phyloP scores from a whole-genome alignment of 2,113 vertebrate genomes.

The Ramphastos sulfuratus region DNA sequence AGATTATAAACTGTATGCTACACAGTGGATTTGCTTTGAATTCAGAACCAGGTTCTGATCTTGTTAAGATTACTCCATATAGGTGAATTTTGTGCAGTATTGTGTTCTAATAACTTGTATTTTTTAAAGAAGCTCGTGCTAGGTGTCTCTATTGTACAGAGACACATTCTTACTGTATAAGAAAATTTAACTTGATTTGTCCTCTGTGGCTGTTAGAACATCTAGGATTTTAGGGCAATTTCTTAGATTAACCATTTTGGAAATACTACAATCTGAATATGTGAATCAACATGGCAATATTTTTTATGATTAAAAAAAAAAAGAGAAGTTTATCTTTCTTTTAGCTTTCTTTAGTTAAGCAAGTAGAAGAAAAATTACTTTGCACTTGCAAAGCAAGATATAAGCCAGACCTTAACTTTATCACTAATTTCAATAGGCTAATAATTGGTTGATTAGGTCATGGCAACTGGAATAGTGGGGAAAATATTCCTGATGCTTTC shows the following conservation, averaged over 20 bases:
- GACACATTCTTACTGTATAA: background rate
- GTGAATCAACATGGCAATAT: background rate
- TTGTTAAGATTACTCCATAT: background rate
- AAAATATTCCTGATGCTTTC: background rate
- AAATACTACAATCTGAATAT: background rate
- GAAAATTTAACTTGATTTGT: background rate
- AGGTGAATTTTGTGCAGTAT: slow-evolving; percentile 10
- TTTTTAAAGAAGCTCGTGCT: slow-evolving; percentile 19
- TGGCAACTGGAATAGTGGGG: background rate
- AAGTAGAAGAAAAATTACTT: background rate
- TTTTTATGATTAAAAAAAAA: background rate
- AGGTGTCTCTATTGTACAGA: background rate
- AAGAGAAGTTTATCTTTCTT: background rate
- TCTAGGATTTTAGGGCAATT: slow-evolving; percentile 21
- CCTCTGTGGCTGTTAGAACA: background rate
- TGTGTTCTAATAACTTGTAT: background rate
- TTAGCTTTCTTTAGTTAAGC: background rate
- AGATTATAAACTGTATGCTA: background rate
- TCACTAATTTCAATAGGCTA: background rate
- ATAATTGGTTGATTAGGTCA: background rate
- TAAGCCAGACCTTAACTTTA: background rate
- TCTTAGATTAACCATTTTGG: background rate
- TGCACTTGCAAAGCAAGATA: background rate
- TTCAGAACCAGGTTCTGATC: background rate
- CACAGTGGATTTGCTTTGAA: background rate